Evolutionary conservation across 2,797 vertebrate species (phyloP), one percentile per base, ranked within the genome.

Genomic region (Austrolebias charrua): DNA sequence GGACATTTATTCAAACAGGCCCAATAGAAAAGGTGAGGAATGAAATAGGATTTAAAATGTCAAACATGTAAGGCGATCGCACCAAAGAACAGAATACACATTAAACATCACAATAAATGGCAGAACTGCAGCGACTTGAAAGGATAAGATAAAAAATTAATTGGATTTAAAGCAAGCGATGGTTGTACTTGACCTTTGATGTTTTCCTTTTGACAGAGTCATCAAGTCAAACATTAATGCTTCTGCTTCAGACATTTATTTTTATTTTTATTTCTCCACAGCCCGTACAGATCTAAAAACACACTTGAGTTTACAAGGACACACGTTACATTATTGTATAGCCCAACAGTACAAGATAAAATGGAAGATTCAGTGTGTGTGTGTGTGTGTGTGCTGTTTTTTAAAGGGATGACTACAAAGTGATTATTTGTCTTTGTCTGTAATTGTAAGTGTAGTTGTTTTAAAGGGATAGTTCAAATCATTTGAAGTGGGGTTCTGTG

Each of bases 41-140:
- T 69, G 11, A 77, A 71, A 71, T 69, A n/a, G 43, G 42, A 38
- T 66, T 35, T 57, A 46, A 77, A 81, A 81, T 70, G 72, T 78
- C 65, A 78, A 63, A 64, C 51, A 66, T 43, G 57, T 55, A 43
- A 49, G 53, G 55, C 16, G 46, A 65, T 71, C 44, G 50, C 44
- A 55, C 14, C 19, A 46, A 12, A 60, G 45, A 49, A 47, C 40
- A 63, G 51, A 43, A 50, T 62, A 31, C 13, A 42, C 55, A 72
- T 67, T 24, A 52, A 55, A 64, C 47, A 40, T 55, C 20, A 73
- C 40, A 57, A 69, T 54, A 64, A 66, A 73, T 52, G 44, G 9
- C 56, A 60, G 49, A 69, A 53, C 20, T 15, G 16, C 7, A 8
- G 14, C 4, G 18, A 64, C 51, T 71, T 52, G 43, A 69, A 72